A percentile compares a stretch with the other conserved stretches of the same genome.
Evolutionary conservation across 2,113 vertebrate species (phyloP).

Genomic region (Hyperoodon ampullatus): DNA sequence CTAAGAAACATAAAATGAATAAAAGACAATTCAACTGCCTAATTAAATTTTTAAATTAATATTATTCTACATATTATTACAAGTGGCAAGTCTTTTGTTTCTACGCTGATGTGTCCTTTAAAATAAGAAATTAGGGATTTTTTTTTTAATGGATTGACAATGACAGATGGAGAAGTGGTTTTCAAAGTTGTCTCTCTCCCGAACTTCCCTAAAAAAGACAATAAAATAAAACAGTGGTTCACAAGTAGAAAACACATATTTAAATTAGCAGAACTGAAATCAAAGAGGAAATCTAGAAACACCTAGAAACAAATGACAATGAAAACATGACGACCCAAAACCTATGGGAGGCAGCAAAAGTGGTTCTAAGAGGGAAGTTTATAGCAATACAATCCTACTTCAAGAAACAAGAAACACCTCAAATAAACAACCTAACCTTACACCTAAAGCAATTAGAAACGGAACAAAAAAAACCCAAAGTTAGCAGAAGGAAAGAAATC

Average conservation of each 20-base stretch:
- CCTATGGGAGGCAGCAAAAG: too few relatives aligned
- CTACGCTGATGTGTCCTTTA: not conserved
- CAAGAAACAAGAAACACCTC: too few relatives aligned
- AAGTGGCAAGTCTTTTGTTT: not conserved
- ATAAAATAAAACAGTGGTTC: not conserved
- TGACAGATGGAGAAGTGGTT: not conserved
- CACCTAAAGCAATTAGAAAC: too few relatives aligned
- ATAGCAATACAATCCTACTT: too few relatives aligned
- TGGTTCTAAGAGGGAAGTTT: too few relatives aligned
- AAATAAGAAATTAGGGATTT: not conserved
- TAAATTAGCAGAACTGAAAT: not conserved
- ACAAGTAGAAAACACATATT: not conserved
- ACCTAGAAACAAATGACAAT: too few relatives aligned
- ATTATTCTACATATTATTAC: not conserved
- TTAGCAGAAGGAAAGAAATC: too few relatives aligned
- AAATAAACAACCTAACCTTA: too few relatives aligned
- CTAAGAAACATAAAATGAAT: not conserved
- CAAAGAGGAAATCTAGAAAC: too few relatives aligned
- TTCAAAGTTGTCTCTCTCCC: constrained; percentile 34
- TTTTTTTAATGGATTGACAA: constrained; percentile 11
- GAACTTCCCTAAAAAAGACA: not conserved
- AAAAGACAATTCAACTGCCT: not conserved
- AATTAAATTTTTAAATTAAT: constrained; percentile 20
- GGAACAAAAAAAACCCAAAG: too few relatives aligned
- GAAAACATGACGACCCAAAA: too few relatives aligned